Base-by-base conservation (phyloP, 1,140 invertebrate genomes). In the Asobara japonica region DNA sequence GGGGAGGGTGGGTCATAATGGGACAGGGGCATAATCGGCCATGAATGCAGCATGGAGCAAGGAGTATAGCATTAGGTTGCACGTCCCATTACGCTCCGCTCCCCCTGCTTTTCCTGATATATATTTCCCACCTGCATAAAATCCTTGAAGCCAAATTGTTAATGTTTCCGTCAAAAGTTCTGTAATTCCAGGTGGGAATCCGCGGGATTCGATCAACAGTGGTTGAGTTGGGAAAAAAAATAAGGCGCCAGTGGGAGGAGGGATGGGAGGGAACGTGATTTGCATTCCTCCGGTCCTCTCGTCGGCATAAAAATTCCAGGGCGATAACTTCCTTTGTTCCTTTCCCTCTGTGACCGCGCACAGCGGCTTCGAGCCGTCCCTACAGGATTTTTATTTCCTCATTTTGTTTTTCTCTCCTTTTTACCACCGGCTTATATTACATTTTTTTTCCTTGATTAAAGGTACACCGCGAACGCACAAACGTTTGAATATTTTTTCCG, bases 281-380 rank as follows among this genome's bases (percentile, higher is more conserved):
- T 87, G 84, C 83, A 86, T 86, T 87, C 84, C 82, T 81, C 74
- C 82, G 81, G 61, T 64, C 62, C 31, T 83, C 80, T 83, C 79
- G 80, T 78, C 79, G 84, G 81, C 83, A 86, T 86, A 87, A 87
- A 87, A 87, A 87, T 87, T 86, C 86, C 83, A 77, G 77, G 77
- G 79, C 83, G 81, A 87, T 86, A 86, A 87, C 84, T 87, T 86
- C 82, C 81, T 86, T 87, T 86, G 85, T 86, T 87, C 82, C 79
- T 56, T 70, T 79, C 77, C 81, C 83, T 82, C 76, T 77, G 76
- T 75, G 79, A 77, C 74, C 77, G 78, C 68, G 64, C 45, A 20
- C 45, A 51, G 74, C 72, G 67, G 75, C 75, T 41, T 51, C 64
- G 30, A 68, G 66, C 65, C 76, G 78, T 78, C 77, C 81, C 78